Evolutionary conservation across 2,797 vertebrate genomes (phyloP).

Genomic region (Tarsius wallacei): DNA sequence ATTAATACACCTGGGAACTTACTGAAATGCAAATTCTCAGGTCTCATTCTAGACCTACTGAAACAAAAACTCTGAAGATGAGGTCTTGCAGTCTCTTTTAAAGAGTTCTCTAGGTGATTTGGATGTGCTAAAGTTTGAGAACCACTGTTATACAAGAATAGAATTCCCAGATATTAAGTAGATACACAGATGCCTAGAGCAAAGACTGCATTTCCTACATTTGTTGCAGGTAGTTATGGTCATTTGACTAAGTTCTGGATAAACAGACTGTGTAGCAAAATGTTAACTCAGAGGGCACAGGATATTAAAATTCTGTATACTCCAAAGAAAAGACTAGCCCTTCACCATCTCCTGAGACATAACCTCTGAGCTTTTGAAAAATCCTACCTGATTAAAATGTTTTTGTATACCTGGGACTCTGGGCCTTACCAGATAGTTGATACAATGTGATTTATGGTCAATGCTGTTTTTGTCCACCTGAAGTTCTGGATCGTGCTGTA

Average conservation of each 20-base stretch:
- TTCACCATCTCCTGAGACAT: background rate
- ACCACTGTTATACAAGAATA: background rate
- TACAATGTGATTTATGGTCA: constrained; percentile 26
- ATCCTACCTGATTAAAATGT: background rate
- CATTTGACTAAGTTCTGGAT: background rate
- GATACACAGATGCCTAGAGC: background rate
- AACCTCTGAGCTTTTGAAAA: background rate
- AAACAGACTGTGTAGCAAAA: background rate
- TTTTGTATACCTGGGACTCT: constrained; percentile 1
- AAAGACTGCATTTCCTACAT: background rate
- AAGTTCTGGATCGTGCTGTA: background rate
- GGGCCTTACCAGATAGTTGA: background rate
- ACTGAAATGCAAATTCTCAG: constrained; percentile 39
- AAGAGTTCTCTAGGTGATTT: background rate
- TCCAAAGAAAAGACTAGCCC: background rate
- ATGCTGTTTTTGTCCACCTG: constrained; percentile 37
- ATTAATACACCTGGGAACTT: background rate
- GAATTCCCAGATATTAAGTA: background rate
- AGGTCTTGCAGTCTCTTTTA: background rate
- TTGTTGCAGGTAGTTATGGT: background rate
- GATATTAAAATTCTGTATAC: background rate
- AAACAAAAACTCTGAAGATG: background rate
- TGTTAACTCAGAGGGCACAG: background rate
- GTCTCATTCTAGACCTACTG: background rate
- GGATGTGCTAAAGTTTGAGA: constrained; percentile 18